A percentile compares a stretch with the other conserved stretches of the same genome.
These are phyloP conservation scores for Xiphias gladius DNA, from an alignment of 2,113 vertebrate species.

Conservation along the genomic window DNA sequence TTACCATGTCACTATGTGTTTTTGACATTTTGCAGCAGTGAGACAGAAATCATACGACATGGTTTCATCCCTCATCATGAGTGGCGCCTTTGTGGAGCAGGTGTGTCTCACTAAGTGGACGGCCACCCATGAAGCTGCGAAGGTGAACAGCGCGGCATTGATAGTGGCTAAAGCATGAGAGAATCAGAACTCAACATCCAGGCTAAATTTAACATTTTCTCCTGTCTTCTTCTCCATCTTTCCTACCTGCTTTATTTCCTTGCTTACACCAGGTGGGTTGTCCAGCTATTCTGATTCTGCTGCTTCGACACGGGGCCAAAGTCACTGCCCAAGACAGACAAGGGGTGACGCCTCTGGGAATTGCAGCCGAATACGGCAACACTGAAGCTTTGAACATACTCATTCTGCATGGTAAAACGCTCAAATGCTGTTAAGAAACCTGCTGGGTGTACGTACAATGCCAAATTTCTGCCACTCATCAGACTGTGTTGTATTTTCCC, in stretches of 20 bases:
- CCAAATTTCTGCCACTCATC: background rate
- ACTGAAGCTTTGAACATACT: constrained; percentile 88
- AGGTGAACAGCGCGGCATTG: constrained; percentile 57
- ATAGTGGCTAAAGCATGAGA: background rate
- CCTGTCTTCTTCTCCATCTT: background rate
- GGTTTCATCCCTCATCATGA: constrained; percentile 84
- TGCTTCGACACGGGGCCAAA: constrained; percentile 86
- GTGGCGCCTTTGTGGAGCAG: constrained; percentile 87
- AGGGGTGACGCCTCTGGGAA: constrained; percentile 88
- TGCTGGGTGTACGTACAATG: too few relatives aligned
- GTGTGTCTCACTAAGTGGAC: constrained; percentile 88
- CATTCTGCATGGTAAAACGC: constrained; percentile 85
- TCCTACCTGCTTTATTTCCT: background rate
- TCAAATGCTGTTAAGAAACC: background rate
- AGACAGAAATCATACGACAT: constrained; percentile 85
- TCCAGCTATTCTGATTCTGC: constrained; percentile 84
- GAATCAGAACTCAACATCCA: background rate
- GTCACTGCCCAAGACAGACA: constrained; percentile 82
- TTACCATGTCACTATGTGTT: background rate
- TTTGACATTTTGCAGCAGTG: constrained; percentile 81
- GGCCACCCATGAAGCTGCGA: constrained; percentile 90
- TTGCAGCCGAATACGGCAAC: constrained; percentile 87
- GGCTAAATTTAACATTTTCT: background rate
- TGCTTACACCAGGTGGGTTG: constrained; percentile 76
- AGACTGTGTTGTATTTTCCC: constrained; percentile 4